These are phyloP conservation scores for Phaenicophaeus curvirostris DNA, from an alignment of 2,797 vertebrate genomes.

Conservation along the genomic window DNA sequence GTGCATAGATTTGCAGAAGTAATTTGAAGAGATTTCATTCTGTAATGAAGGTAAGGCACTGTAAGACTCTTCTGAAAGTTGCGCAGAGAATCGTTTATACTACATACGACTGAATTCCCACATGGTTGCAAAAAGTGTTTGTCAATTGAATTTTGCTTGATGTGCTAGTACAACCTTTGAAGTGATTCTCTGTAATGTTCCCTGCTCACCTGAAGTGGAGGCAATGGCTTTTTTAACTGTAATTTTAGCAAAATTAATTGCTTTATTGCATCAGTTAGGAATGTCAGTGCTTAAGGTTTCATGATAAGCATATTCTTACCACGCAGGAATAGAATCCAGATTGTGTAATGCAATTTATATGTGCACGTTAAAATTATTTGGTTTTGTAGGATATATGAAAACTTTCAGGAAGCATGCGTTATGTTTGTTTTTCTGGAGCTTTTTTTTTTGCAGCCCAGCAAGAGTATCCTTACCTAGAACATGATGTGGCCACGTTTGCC, in stretches of 20 bases:
- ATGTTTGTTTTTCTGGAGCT: neutral
- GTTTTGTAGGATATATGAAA: neutral
- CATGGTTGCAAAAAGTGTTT: neutral
- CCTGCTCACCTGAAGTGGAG: neutral
- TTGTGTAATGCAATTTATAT: neutral
- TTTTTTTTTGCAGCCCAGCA: neutral
- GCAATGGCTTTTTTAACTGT: neutral
- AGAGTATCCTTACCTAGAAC: neutral
- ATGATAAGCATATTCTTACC: neutral
- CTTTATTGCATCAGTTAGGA: neutral
- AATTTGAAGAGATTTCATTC: neutral
- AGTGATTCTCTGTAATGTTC: neutral
- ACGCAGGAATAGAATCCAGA: neutral
- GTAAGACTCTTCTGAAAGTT: neutral
- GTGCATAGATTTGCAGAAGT: neutral
- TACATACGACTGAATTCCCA: neutral
- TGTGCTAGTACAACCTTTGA: neutral
- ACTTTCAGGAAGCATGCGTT: neutral
- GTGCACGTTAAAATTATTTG: neutral
- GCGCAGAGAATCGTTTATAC: neutral
- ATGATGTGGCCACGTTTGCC: neutral
- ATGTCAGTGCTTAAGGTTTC: neutral
- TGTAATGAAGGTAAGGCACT: neutral
- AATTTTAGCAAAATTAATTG: neutral
- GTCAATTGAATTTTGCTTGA: neutral